Base-by-base conservation (phyloP, 2,797 vertebrate species). In the Anguilla obscura region DNA sequence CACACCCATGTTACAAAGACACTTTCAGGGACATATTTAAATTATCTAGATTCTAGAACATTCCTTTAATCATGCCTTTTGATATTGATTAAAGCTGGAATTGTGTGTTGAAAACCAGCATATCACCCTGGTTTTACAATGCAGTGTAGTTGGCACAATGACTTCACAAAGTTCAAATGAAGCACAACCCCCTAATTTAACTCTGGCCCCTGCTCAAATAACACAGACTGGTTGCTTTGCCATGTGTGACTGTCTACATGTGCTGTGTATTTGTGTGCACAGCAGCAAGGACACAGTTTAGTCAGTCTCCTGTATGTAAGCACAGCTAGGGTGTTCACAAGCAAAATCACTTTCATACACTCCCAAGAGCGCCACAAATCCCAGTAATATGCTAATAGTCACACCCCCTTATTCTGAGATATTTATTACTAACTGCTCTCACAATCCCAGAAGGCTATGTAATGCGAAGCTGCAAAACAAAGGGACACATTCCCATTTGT, bases 261-360 rank as follows among this genome's bases (percentile, higher is more conserved):
- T 84, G 27, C 50, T 56, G n/a, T 56, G 52, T 16, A 21, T 56
- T 56, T 56, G 36, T 50, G 33, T 83, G 83, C 52, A 84, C 27
- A 56, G n/a, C 30, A 10, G 27, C 6, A 14, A 56, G 5, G 52
- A n/a, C n/a, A 50, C n/a, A 52, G 48, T 52, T 27, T 14, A 54
- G 82, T 45, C 4, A 50, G 24, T 48, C 21, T 79, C 16, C 40
- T 48, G 48, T 83, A 50, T 36, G 40, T 80, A 48, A 80, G 69
- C 52, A 86, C 74, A 54, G 56, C 54, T 18, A 56, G 45, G 24
- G 30, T 84, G 82, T 30, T 84, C 21, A 84, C 86, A 86, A 80
- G 52, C 33, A 82, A 18, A 66, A 83, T 66, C 24, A 30, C 76
- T 83, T 40, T 40, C 40, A 63, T 58, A n/a, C 54, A 10, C 24